Conservation (phyloP, 2,888 invertebrate species). For the Pterostichus madidus region DNA sequence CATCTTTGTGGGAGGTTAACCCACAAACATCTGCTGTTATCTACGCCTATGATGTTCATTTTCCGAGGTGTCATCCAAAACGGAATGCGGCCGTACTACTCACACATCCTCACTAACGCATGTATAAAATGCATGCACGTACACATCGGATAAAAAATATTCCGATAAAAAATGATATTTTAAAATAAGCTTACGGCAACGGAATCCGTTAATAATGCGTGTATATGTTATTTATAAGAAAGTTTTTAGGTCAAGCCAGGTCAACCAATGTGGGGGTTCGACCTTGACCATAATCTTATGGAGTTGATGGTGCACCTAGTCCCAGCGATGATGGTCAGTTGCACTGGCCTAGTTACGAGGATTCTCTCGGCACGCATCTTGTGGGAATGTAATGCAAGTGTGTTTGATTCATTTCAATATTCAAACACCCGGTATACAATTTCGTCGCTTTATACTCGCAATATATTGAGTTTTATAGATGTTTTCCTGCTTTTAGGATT, state of each 20-base stretch:
- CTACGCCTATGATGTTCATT: neutral
- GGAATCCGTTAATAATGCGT: slow-evolving; percentile 65
- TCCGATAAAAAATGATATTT: slow-evolving; percentile 66
- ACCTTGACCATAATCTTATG: slow-evolving; percentile 64
- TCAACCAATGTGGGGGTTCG: slow-evolving; percentile 49
- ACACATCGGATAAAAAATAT: slow-evolving; percentile 53
- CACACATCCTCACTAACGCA: neutral
- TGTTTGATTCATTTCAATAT: neutral
- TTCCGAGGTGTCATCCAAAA: slow-evolving; percentile 48
- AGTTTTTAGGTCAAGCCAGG: slow-evolving; percentile 66
- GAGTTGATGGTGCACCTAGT: slow-evolving; percentile 38
- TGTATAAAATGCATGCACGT: neutral
- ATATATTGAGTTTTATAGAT: too few species aligned
- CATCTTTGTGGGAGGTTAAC: too few species aligned
- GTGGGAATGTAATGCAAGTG: neutral
- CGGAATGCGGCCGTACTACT: slow-evolving; percentile 45
- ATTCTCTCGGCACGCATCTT: neutral
- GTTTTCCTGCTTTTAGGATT: too few species aligned
- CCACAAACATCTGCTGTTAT: too few species aligned
- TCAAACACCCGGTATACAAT: neutral
- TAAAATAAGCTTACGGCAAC: slow-evolving; percentile 59
- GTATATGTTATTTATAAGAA: slow-evolving; percentile 66
- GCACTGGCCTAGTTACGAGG: slow-evolving; percentile 58
- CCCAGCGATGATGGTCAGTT: slow-evolving; percentile 30
- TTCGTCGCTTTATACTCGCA: neutral